Evolutionary conservation across 2,113 vertebrate species (phyloP), one percentile per base, ranked within the genome.

Genomic region (Oncorhynchus masou): DNA sequence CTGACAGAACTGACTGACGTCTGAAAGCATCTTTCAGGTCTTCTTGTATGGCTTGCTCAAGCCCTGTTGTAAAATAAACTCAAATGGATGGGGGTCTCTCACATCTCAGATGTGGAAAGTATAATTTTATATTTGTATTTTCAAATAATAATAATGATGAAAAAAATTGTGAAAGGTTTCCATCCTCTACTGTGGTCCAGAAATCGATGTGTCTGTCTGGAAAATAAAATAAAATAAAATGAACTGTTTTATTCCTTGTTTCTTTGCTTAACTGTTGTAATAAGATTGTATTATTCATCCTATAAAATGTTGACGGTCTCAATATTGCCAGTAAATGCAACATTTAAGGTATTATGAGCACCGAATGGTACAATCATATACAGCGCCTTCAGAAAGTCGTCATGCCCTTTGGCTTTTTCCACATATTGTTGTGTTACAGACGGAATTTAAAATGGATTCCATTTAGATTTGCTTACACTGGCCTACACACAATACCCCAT

Each of bases 121-220:
- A 97, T 97, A 98, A 96, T 97, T 98, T 97, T 97, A 99, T 99
- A 99, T 99, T 98, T 98, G 96, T 99, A 97, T 97, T 98, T 98
- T 97, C 96, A 97, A 97, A 97, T 96, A 96, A 96, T 97, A 96
- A 97, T 95, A 90, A 88, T 89, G 87, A 91, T 87, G 86, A 83
- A 96, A 96, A 95, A 95, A 96, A 97, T 97, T 98, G 97, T 97
- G 96, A 98, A 98, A 98, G 96, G 96, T 97, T 98, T 98, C 97
- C 97, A 98, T 98, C 96, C 97, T 97, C 96, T 97, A 95, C 96
- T 98, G 96, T 98, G 96, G 96, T 98, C 96, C 97, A 98, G 96
- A 97, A 97, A 96, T 98, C 96, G 96, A 96, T 96, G 96, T 98
- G 97, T 98, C 95, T 97, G 96, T 98, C 96, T 97, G 95, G 92